Evolutionary conservation across 1,140 invertebrate genomes (phyloP), one percentile per base, ranked within the genome.

Genomic region (Bombus confusus): DNA sequence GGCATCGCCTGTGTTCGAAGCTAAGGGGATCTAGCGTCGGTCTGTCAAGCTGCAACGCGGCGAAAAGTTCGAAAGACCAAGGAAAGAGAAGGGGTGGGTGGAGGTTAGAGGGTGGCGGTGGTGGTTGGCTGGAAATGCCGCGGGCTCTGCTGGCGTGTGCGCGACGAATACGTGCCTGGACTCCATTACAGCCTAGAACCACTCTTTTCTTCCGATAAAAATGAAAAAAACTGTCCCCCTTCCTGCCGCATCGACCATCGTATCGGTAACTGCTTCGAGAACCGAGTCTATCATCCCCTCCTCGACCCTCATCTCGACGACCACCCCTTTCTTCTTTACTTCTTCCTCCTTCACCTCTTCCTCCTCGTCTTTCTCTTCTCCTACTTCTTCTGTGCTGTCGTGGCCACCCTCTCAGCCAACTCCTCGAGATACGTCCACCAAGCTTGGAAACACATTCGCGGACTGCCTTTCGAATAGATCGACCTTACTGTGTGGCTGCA

Each of bases 81-180:
- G 87, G 25, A 66, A n/a, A n/a, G 59, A 41, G 43, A 37, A 43
- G 31, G 34, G 71, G 41, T 68, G 66, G 59, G 25, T n/a, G n/a
- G 71, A 77, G 76, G 47, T 47, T 37, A 62, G 47, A 66, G 64
- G 77, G 85, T 78, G 83, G 62, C 47, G n/a, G 75, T 57, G 81
- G 72, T 81, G 87, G 75, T 71, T 88, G 89, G 85, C 87, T 91
- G 86, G 87, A 90, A 91, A 92, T 91, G 91, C 91, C 91, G 86
- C 91, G 90, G 88, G 91, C 91, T 92, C 86, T 92, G 91, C 91
- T 92, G 88, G 91, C 91, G 91, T 92, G 91, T 91, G 91, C 91
- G 91, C 88, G 91, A 91, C 88, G 90, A 87, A 92, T 92, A 92
- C 91, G 91, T 92, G 91, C 89, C 83, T 88, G 88, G 91, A 92